A percentile compares a stretch with the other conserved stretches of the same genome.
Evolutionary conservation across 2,888 invertebrate species (phyloP).

Genomic region (Eubasilissa splendida): DNA sequence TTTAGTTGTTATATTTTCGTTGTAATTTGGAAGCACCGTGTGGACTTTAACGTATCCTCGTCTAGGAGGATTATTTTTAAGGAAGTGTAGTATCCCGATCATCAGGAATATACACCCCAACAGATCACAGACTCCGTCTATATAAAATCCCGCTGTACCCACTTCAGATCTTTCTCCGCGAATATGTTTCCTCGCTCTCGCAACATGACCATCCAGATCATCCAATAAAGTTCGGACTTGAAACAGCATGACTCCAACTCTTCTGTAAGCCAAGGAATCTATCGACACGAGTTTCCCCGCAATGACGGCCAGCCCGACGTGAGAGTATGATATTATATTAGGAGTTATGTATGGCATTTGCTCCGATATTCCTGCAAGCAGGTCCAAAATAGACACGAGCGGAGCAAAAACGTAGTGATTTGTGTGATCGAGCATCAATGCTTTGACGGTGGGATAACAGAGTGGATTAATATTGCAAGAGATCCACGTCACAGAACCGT

Average conservation of each 20-base stretch:
- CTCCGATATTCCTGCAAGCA: conserved; percentile 76
- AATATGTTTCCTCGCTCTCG: conserved; percentile 82
- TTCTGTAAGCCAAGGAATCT: conserved; percentile 79
- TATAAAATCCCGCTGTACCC: conserved; percentile 85
- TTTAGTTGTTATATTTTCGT: conserved; percentile 68
- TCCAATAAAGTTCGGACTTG: conserved; percentile 88
- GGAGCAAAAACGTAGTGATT: conserved; percentile 90
- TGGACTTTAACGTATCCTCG: conserved; percentile 82
- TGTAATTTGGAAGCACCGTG: conserved; percentile 69
- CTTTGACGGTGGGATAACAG: conserved; percentile 88
- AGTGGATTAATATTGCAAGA: conserved; percentile 82
- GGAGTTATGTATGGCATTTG: conserved; percentile 79
- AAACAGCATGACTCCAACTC: conserved; percentile 84
- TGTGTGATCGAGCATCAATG: conserved; percentile 85
- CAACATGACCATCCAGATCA: conserved; percentile 90
- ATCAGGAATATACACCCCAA: conserved; percentile 83
- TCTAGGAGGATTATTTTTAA: conserved; percentile 82
- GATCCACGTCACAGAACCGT: conserved; percentile 75
- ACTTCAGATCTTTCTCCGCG: conserved; percentile 85
- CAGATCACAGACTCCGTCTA: conserved; percentile 88
- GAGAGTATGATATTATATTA: conserved; percentile 87
- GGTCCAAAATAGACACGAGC: conserved; percentile 81
- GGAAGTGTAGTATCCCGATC: conserved; percentile 78
- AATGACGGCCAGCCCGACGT: conserved; percentile 82
- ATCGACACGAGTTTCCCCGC: conserved; percentile 84